phyloP scores from a whole-genome alignment of 35 echinoderm and acorn worm species.

The Heliocidaris erythrogramma region DNA sequence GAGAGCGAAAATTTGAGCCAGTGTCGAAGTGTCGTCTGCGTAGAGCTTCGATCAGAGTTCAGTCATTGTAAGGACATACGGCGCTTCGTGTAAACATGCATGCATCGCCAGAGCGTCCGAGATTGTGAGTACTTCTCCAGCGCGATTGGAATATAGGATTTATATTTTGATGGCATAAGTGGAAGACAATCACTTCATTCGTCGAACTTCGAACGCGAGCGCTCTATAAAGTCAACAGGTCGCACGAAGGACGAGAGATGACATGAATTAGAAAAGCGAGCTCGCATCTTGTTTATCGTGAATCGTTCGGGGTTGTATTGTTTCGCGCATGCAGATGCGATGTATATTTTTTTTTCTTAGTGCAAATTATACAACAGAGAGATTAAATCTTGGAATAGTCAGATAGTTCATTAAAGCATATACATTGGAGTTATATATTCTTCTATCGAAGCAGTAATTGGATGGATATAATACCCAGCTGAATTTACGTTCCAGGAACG shows the following conservation, averaged over 20 bases:
- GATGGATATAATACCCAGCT: neutral
- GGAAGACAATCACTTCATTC: neutral
- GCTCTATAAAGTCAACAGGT: neutral
- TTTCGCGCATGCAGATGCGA: neutral
- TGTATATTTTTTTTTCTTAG: neutral
- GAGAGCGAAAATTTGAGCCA: neutral
- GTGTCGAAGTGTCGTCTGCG: neutral
- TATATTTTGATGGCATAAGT: neutral
- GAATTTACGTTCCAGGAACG: neutral
- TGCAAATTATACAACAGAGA: no score
- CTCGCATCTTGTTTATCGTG: neutral
- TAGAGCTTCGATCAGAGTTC: neutral
- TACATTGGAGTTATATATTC: neutral
- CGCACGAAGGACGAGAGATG: neutral
- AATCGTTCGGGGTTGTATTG: neutral
- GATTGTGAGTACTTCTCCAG: no score
- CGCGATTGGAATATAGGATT: conserved; percentile 17
- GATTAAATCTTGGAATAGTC: neutral
- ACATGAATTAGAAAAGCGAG: neutral
- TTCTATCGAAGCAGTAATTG: neutral
- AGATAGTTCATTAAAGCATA: neutral
- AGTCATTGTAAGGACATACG: neutral
- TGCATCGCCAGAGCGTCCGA: neutral
- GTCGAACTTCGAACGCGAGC: neutral
- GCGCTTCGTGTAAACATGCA: neutral